These are phyloP conservation scores for Amphiura filiformis DNA, from an alignment of 35 echinoderm and acorn worm species.

Conservation along the genomic window DNA sequence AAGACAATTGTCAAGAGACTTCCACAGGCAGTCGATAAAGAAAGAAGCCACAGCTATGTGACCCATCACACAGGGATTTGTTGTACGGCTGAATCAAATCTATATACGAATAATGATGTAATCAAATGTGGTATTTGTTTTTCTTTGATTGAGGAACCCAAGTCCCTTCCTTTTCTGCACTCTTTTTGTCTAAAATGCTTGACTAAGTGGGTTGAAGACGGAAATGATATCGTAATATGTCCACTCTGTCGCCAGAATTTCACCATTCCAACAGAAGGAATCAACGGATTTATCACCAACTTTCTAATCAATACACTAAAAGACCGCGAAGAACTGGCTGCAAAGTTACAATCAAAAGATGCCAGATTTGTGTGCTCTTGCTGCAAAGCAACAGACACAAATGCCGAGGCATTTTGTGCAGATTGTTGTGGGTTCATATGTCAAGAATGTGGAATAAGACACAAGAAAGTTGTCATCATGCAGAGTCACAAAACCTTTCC, in stretches of 20 bases:
- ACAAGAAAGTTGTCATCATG: neutral
- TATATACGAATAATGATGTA: no score
- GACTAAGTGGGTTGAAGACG: neutral
- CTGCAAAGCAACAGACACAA: neutral
- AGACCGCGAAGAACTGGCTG: neutral
- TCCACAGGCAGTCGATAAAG: no score
- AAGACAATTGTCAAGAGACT: no score
- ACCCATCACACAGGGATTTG: no score
- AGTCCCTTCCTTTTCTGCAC: neutral
- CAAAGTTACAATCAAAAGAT: neutral
- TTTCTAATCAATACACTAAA: neutral
- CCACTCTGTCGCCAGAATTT: neutral
- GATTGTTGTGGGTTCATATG: no score
- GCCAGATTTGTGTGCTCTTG: neutral
- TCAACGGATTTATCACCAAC: neutral
- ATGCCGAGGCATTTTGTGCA: neutral
- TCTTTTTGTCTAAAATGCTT: neutral
- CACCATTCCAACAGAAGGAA: neutral
- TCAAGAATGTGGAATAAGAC: neutral
- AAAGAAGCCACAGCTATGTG: no score
- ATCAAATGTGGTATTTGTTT: neutral
- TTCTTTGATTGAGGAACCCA: neutral
- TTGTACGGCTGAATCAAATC: no score
- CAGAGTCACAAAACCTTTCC: neutral
- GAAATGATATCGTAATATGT: neutral